These are phyloP conservation scores for Zosterops hypoxanthus DNA, from an alignment of 2,113 vertebrate species.

Conservation along the genomic window DNA sequence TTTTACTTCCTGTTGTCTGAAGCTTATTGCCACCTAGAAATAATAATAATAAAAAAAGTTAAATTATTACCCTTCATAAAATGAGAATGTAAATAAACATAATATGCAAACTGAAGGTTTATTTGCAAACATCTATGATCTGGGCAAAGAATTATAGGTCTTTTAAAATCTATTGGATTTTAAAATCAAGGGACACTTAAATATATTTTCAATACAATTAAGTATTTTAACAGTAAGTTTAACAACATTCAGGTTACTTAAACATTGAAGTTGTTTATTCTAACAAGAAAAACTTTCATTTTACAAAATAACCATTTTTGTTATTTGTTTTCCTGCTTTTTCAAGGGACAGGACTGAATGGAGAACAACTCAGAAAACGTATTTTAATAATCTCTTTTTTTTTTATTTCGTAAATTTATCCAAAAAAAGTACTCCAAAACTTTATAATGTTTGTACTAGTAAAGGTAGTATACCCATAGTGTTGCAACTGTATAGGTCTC, in stretches of 20 bases:
- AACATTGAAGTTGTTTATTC: background rate
- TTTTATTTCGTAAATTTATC: background rate
- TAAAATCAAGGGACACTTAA: background rate
- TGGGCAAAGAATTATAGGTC: background rate
- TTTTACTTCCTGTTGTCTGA: conserved; percentile 86
- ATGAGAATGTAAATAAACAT: background rate
- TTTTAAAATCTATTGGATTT: background rate
- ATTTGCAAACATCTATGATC: background rate
- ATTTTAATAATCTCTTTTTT: background rate
- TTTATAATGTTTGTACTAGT: background rate
- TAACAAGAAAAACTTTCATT: background rate
- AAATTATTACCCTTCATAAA: conserved; percentile 1
- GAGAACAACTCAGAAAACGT: background rate
- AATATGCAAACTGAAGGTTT: background rate
- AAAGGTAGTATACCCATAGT: background rate
- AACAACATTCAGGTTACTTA: background rate
- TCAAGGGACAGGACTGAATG: background rate
- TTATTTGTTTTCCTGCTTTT: background rate
- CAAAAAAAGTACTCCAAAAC: background rate
- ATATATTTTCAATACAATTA: background rate
- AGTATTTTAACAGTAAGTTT: background rate
- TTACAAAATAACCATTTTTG: background rate
- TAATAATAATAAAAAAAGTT: background rate
- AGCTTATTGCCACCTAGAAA: conserved; percentile 90
- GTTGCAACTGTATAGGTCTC: background rate